Base-by-base conservation (phyloP, 2,797 vertebrate species). In the Melanotaenia pygmaea region DNA sequence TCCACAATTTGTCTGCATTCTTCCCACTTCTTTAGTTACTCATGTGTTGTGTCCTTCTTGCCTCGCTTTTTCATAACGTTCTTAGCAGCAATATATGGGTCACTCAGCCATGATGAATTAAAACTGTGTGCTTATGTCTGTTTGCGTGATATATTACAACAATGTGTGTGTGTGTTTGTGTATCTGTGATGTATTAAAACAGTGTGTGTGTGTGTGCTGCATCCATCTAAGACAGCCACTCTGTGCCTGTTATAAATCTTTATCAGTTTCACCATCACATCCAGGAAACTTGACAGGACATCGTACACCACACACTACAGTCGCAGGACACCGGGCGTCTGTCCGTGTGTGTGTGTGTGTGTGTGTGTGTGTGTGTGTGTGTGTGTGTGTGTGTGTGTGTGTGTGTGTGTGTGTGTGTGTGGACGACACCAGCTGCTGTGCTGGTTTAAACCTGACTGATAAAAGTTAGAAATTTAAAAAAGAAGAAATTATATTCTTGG, bases 51-150 rank as follows among this genome's bases (percentile, higher is more conserved):
- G 63, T 79, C 66, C 69, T 77, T 58, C 62, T 78, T 54, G 35
- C 75, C 59, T 47, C 40, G 24, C 66, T 67, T 78, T 51, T 40
- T 69, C 37, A 0, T 50, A 40, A 28, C 67, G 35, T 61, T 87
- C 85, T 91, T 83, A 82, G 81, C 85, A 63, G 86, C 88, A 86
- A 86, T 90, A 91, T 93, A 81, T 92, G 83, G 90, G 86, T 89
- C 83, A 84, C 89, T 85, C 86, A 65, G 69, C 79, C 50, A 65
- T 89, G 90, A 93, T 93, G 80, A 91, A 93, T 93, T 91, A 88
- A 94, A 92, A 87, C 70, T 70, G n/a, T 69, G 67, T 79, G 61
- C 11, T 11, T 64, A 34, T 50, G 60, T 74, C 56, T 72, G 70
- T 64, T 63, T 24, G 47, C 64, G 53, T 76, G 72, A 85, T 78